Conservation (phyloP, 2,888 invertebrate genomes). For the Microchrysa polita region DNA sequence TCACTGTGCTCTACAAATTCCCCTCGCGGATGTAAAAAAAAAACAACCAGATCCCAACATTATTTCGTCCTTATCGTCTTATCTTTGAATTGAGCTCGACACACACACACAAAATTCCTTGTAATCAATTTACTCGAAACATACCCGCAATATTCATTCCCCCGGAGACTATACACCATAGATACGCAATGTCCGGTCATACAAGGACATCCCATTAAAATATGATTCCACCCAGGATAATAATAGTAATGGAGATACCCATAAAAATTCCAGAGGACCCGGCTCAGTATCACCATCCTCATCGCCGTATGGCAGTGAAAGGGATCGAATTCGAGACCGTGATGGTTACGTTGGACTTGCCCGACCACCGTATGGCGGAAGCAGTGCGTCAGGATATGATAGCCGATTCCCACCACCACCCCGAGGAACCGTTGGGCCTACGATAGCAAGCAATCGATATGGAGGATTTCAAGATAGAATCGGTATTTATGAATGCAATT, state of each 20-base stretch:
- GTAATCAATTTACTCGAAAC: slow-evolving; percentile 44
- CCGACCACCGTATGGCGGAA: slow-evolving; percentile 32
- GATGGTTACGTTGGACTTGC: slow-evolving; percentile 38
- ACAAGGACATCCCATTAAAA: slow-evolving; percentile 41
- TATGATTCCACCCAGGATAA: slow-evolving; percentile 39
- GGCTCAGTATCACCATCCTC: slow-evolving; percentile 31
- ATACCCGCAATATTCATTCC: background rate
- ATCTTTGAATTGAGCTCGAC: slow-evolving; percentile 10
- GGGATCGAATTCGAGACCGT: slow-evolving; percentile 37
- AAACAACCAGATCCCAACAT: slow-evolving; percentile 19
- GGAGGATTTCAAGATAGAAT: slow-evolving; percentile 42
- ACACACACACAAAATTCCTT: slow-evolving; percentile 6
- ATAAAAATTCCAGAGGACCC: slow-evolving; percentile 46
- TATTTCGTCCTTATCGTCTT: slow-evolving; percentile 9
- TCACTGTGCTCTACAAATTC: background rate
- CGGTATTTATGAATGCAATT: slow-evolving; percentile 33
- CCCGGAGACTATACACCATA: slow-evolving; percentile 2
- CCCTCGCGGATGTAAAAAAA: background rate
- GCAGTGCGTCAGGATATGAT: slow-evolving; percentile 24
- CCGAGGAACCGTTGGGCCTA: slow-evolving; percentile 5
- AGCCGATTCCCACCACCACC: slow-evolving; percentile 30
- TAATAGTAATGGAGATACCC: slow-evolving; percentile 25
- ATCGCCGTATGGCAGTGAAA: slow-evolving; percentile 19
- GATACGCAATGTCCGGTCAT: background rate
- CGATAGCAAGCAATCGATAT: slow-evolving; percentile 16